Conservation (phyloP, 2,113 vertebrate species). For the Cephalopholis sonnerati region DNA sequence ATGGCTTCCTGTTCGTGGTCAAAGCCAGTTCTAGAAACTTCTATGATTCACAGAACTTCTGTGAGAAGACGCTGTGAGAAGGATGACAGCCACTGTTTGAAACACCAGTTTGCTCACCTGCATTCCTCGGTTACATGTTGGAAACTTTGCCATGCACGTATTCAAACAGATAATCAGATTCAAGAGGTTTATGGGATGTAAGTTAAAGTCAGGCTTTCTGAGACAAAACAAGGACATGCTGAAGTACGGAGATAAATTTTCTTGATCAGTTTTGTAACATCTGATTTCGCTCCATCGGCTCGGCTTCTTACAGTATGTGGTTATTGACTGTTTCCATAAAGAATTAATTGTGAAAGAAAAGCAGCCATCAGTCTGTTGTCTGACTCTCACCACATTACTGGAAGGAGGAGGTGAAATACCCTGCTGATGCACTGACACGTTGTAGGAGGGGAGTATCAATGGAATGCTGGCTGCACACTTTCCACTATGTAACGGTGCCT, state of each 20-base stretch:
- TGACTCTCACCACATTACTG: slow-evolving; percentile 70
- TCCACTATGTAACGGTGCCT: slow-evolving; percentile 59
- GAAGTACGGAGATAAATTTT: not conserved
- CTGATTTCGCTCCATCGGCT: not conserved
- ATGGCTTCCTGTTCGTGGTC: slow-evolving; percentile 80
- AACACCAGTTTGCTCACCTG: not conserved
- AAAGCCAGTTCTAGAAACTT: slow-evolving; percentile 77
- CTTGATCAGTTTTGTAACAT: not conserved
- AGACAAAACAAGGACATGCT: not conserved
- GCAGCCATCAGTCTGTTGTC: slow-evolving; percentile 17
- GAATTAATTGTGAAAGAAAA: not conserved
- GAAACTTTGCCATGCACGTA: not conserved
- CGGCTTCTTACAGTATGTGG: not conserved
- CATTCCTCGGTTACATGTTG: rapidly evolving
- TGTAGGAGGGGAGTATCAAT: slow-evolving; percentile 69
- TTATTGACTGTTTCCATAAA: not conserved
- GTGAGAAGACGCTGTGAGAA: slow-evolving; percentile 5
- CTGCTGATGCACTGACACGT: slow-evolving; percentile 72
- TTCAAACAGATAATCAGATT: not conserved
- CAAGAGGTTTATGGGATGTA: not conserved
- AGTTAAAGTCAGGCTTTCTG: not conserved
- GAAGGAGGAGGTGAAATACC: slow-evolving; percentile 79
- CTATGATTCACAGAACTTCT: slow-evolving; percentile 37
- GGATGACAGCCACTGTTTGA: slow-evolving; percentile 6
- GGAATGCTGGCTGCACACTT: slow-evolving; percentile 63